Base-by-base conservation (phyloP, 2,113 vertebrate genomes). In the Melanerpes aurifrons region DNA sequence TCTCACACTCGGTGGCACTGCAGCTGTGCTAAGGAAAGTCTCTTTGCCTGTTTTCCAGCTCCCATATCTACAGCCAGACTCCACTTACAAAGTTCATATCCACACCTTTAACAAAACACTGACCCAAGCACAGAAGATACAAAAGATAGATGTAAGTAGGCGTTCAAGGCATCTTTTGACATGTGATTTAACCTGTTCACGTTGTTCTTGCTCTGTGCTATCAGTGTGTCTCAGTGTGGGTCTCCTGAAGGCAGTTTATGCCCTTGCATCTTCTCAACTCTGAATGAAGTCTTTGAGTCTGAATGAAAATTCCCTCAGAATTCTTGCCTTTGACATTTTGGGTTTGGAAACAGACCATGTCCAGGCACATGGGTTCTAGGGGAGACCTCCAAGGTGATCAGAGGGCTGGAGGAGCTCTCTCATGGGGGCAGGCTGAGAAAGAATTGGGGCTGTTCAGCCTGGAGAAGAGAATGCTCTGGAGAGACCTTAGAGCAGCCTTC, bases 81-180 rank as follows among this genome's bases (percentile, higher is more conserved):
- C 98, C 35, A 98, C 98, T 4, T 99, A 99, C 95, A 99, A 98
- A 98, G 97, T 99, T 90, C 98, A 98, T 40, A 98, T 99, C 94
- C 99, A 99, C 94, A 98, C 99, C 9, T 99, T 99, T 93, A 99
- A 99, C 97, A 99, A 99, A 98, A 99, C 99, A 4, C 91, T 99
- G 93, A 97, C 97, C 37, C 99, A 99, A 93, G 72, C 96, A 78
- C 98, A 99, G 95, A 99, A 99, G 96, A 97, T 99, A 88, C 94
- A 98, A 84, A 98, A 97, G 96, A 99, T 99, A 95, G 98, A 99
- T 96, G 99, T 99, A 97, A 99, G 99, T 98, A 89, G 50, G 26
- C 48, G 61, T 73, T 90, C 37, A 54, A 84, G 26, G 77, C 76
- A 70, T 28, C 26, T 63, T 66, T 59, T 37, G 17, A 6, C 2